Base-by-base conservation (phyloP, 35 echinoderm and acorn worm genomes). In the Apostichopus japonicus region DNA sequence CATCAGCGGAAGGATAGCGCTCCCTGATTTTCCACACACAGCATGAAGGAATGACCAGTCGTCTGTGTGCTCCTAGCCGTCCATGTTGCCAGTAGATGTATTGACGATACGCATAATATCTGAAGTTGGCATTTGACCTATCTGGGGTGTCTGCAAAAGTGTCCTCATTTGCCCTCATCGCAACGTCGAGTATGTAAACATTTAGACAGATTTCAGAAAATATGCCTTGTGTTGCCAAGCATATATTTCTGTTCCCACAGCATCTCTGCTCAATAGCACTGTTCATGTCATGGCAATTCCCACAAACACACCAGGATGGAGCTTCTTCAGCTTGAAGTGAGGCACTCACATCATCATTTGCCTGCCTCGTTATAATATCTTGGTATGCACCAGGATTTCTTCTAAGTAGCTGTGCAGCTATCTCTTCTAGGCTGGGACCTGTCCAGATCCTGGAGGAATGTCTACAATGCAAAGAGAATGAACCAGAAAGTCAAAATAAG, bases 21-120 rank as follows among this genome's bases (percentile, higher is more conserved):
- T 78, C 11, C 51, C 72, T 56, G 10, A 91, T 78, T 24, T 77
- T 78, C 54, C 73, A 91, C 23, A 91, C 90, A 91, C 90, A 91
- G 25, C 90, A 91, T 6, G 55, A 78, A 59, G 72, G 90, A 25
- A 91, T 91, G 17, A 91, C 73, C 8, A 23, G 14, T 2, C 76
- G 3, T 79, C 4, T 79, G 8, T 51, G 14, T 24, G 70, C 72
- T 54, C 90, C 90, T 54, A 91, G n/a, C 33, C 72, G 76, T 4
- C 90, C 90, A 91, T 91, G 72, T 62, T 91, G 51, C 54, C 90
- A 91, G 51, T 78, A 57, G 24, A 79, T 61, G 54, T 78, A 91
- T 72, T 91, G 54, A 0, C 76, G 71, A 54, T 91, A 78, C 1
- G 44, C 54, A 23, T 89, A 75, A 25, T 75, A 89, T 2, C 59